Evolutionary conservation across 2,888 invertebrate genomes (phyloP), one percentile per base, ranked within the genome.

Genomic region (Trachelus tabidus): DNA sequence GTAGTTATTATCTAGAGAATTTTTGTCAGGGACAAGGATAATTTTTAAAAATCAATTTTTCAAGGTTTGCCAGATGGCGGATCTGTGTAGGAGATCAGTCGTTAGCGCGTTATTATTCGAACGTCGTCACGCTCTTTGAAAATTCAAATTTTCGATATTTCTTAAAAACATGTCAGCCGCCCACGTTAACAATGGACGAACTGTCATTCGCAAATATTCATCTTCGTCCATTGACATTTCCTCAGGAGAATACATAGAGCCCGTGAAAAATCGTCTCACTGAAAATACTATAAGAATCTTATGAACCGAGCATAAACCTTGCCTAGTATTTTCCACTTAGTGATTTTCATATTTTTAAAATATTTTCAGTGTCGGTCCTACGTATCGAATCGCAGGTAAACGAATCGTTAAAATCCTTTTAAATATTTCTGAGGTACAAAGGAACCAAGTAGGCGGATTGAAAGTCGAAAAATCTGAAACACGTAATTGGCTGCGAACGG

Each of bases 71-170:
- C 71, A 71, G 31, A 71, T 71, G 71, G 30, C 2, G 56, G 31
- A 23, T 31, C 71, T 71, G 2, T 34, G 12, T 31, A 34, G 31
- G 11, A 34, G 71, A 15, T 34, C 78, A 78, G 79, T 88, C 87
- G 85, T 88, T 88, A 87, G 85, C 82, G 77, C 78, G 77, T 85
- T 84, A 88, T 89, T 89, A 87, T 88, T 79, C 81, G 79, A 79
- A 83, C 85, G 87, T 89, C 88, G 88, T 89, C 88, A 86, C 86
- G 87, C 85, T 77, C 56, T 85, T 79, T 85, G 79, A 76, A 80
- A 82, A 81, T 85, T 84, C 79, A 81, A 81, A 85, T 87, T 88
- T 85, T 82, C 81, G 9, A 83, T 81, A 83, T 81, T 82, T 87
- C 78, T 75, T 73, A 34, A 40, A 74, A 34, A 71, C 11, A 71